Percentiles rank a stretch among this genome's conserved stretches.
Evolutionary conservation across 2,113 vertebrate genomes (phyloP).

Genomic region (Calidris pygmaea): DNA sequence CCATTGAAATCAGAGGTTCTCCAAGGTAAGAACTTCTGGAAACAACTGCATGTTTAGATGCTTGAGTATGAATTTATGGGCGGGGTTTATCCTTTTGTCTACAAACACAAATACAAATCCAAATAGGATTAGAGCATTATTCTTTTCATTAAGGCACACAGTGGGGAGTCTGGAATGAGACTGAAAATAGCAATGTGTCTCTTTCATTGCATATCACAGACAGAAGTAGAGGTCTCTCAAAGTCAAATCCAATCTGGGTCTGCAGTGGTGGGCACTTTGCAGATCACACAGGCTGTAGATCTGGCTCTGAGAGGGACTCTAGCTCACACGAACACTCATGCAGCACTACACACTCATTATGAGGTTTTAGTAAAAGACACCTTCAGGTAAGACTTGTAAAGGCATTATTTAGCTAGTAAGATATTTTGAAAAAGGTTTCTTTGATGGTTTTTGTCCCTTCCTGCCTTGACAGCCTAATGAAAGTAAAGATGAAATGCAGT

Average conservation of each 20-base stretch:
- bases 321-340: fast-evolving
- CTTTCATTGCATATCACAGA: background rate
- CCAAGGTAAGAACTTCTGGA: background rate
- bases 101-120: background rate
- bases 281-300: background rate
- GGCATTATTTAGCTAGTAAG: background rate
- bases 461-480: background rate
- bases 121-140: background rate
- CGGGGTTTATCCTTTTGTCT: background rate
- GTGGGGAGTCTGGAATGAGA: background rate
- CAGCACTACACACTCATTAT: background rate
- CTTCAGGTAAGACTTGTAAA: background rate
- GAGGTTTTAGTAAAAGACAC: background rate
- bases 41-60: background rate
- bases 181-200: background rate
- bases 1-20: background rate
- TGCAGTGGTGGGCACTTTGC: background rate
- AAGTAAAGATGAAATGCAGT: background rate
- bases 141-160: background rate
- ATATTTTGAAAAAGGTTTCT: background rate
- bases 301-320: background rate
- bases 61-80: background rate
- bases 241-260: background rate
- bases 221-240: background rate
- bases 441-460: background rate